A percentile compares a stretch with the other conserved stretches of the same genome.
Conservation (phyloP, 2,888 invertebrate species). For the Lasioglossum calceatum region DNA sequence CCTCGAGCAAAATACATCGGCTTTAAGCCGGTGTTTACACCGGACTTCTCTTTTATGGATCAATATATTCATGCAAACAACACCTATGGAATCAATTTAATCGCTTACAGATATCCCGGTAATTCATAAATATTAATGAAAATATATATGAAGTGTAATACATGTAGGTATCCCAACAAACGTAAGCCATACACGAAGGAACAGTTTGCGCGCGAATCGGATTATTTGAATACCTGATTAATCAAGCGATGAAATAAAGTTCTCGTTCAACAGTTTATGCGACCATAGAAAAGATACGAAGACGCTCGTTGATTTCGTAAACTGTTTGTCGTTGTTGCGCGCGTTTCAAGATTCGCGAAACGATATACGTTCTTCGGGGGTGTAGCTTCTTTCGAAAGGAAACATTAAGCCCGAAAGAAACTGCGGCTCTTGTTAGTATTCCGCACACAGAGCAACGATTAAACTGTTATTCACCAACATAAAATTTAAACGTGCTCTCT, state of each 20-base stretch:
- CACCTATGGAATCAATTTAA: background rate
- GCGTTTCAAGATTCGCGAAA: background rate
- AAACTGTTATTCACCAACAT: background rate
- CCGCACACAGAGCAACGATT: slow-evolving; percentile 1
- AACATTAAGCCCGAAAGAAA: background rate
- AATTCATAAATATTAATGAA: background rate
- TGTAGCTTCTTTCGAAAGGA: background rate
- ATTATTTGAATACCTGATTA: background rate
- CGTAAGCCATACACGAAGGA: background rate
- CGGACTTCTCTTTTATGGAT: background rate
- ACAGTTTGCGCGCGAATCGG: background rate
- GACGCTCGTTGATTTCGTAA: background rate
- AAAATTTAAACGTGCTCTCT: background rate
- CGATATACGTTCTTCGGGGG: background rate
- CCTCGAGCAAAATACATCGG: background rate
- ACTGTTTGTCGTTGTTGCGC: background rate
- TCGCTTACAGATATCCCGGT: background rate
- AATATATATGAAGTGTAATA: background rate
- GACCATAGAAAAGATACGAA: background rate
- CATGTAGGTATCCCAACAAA: background rate
- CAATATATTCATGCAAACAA: background rate
- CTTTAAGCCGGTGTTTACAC: background rate
- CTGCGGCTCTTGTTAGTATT: background rate
- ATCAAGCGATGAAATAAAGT: background rate
- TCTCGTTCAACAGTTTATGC: background rate